phyloP scores from a whole-genome alignment of 1,140 invertebrate genomes.

The Cephus cinctus region DNA sequence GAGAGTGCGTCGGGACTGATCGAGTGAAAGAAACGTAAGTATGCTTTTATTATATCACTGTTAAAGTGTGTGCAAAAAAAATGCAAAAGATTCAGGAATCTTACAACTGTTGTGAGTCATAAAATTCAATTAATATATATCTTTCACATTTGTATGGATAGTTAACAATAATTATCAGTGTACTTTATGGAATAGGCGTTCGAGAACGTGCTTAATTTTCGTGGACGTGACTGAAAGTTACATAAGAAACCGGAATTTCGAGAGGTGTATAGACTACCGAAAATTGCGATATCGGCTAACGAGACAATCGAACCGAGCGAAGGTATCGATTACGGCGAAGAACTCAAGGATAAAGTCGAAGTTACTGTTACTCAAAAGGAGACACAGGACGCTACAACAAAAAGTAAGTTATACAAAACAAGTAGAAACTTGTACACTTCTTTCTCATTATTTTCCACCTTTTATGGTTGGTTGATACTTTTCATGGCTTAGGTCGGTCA shows the following conservation, averaged over 20 bases:
- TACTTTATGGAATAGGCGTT: too few species aligned
- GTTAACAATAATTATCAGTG: not conserved
- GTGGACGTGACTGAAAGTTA: too few species aligned
- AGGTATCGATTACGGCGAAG: not conserved
- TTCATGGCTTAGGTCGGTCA: too few species aligned
- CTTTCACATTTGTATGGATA: not conserved
- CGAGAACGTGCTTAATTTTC: too few species aligned
- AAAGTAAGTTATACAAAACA: conserved; percentile 2
- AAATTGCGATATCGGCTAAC: conserved; percentile 7
- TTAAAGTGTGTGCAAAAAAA: not conserved
- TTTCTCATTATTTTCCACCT: too few species aligned
- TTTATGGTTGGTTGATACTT: too few species aligned
- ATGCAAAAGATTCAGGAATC: not conserved
- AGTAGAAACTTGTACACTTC: too few species aligned
- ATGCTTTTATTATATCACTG: not conserved
- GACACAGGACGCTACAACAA: not conserved
- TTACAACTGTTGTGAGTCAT: not conserved
- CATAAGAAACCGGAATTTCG: not conserved
- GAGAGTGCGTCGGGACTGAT: not conserved
- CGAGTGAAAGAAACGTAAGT: not conserved
- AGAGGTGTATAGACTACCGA: not conserved
- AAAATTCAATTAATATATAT: not conserved
- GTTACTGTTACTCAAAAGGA: conserved; percentile 3
- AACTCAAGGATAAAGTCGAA: not conserved
- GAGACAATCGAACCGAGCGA: not conserved